Evolutionary conservation across 2,797 vertebrate species (phyloP), one percentile per base, ranked within the genome.

Genomic region (Xenopus petersii): DNA sequence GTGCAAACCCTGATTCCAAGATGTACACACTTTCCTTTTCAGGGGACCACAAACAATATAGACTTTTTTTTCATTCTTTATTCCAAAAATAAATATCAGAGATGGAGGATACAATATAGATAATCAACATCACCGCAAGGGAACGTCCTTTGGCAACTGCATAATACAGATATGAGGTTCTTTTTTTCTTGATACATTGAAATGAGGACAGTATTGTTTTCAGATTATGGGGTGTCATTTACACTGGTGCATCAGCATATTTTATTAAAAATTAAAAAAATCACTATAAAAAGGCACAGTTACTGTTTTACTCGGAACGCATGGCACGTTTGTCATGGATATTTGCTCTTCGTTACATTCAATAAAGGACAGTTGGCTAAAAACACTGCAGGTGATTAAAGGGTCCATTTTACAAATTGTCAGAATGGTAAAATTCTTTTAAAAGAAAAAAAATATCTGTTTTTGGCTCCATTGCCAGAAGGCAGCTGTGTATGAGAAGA

Each of bases 21-120:
- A 42, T 42, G 5, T 5, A 9, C 36, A 42, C 36, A 42, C 5
- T 42, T 6, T 42, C 8, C 36, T 42, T 42, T 42, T 42, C 36
- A 42, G 36, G 5, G 36, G 36, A 42, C 36, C 3, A 1, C 36
- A 42, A 3, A 42, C 36, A 42, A 42, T 42, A 5, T 42, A 42
- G 5, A 30, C 26, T 30, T 30, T 42, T 42, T 51, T 79, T 80
- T 80, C 85, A 82, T 87, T 83, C 85, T 90, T 92, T 92, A 91
- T 92, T 92, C 87, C 84, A 92, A 93, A 93, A 93, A 93, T 91
- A 92, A 92, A 92, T 92, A 92, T 91, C 26, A 56, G 55, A 55
- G 76, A 21, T 48, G 60, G 70, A 83, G 88, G 87, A 87, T 78
- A 89, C 78, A 82, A 83, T 88, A 88, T 80, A 88, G 87, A 88